Conservation (phyloP, 2,113 vertebrate genomes). For the Hypomesus transpacificus region DNA sequence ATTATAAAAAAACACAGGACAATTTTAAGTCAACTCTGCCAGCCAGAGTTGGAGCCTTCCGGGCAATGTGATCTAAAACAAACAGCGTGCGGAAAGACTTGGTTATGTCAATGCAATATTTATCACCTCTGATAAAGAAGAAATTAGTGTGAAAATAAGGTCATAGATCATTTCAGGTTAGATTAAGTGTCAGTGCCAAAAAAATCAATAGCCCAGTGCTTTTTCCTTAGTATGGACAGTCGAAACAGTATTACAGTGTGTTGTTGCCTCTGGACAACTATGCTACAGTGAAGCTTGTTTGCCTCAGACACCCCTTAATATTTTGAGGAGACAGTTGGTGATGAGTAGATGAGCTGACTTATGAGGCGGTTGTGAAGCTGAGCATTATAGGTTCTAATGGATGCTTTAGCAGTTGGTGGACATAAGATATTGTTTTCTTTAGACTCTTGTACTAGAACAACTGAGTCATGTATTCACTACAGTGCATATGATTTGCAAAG, state of each 20-base stretch:
- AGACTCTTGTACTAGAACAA: constrained; percentile 10
- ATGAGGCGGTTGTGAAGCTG: constrained; percentile 17
- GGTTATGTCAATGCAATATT: constrained; percentile 77
- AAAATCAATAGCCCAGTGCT: constrained; percentile 68
- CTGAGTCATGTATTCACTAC: constrained; percentile 34
- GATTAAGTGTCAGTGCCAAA: constrained; percentile 71
- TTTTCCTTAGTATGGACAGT: constrained; percentile 44
- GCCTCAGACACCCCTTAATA: constrained; percentile 45
- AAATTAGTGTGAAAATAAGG: constrained; percentile 80
- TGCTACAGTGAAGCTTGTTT: constrained; percentile 43
- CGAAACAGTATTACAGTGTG: constrained; percentile 51
- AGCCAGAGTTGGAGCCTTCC: constrained; percentile 36
- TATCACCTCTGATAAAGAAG: constrained; percentile 80
- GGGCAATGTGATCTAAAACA: constrained; percentile 63
- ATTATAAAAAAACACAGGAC: constrained; percentile 32
- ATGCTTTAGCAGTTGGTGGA: constrained; percentile 25
- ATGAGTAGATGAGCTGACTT: constrained; percentile 8
- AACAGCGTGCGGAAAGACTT: constrained; percentile 64
- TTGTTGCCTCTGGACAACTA: constrained; percentile 55
- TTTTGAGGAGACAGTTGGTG: constrained; percentile 3
- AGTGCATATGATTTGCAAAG: constrained; percentile 56
- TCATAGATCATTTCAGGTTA: constrained; percentile 75
- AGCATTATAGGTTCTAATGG: constrained; percentile 16
- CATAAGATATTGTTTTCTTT: constrained; percentile 45
- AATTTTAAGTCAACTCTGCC: constrained; percentile 53